Percentiles rank a stretch among this genome's conserved stretches.
Conservation (phyloP, 2,797 vertebrate genomes). For the Bucorvus abyssinicus region DNA sequence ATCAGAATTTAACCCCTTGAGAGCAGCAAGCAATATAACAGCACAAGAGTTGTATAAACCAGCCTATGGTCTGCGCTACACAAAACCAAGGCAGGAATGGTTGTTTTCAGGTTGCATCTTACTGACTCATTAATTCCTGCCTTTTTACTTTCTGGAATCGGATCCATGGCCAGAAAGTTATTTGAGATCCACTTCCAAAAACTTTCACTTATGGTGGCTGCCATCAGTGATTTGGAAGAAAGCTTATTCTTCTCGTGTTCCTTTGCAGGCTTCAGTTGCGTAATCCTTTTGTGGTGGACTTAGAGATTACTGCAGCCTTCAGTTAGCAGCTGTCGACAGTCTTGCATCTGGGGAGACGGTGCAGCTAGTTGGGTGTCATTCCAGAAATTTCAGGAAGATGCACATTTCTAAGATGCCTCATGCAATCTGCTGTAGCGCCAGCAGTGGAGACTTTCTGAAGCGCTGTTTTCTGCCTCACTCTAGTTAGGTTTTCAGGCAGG, state of each 20-base stretch:
- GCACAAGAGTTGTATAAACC: background rate
- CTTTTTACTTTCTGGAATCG: background rate
- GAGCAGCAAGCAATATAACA: background rate
- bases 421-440: background rate
- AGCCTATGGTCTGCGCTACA: background rate
- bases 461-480: background rate
- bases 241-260: background rate
- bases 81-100: background rate
- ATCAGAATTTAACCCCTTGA: slow-evolving; percentile 27
- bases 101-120: background rate
- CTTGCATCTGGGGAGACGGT: background rate
- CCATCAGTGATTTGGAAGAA: background rate
- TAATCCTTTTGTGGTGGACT: background rate
- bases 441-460: background rate
- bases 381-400: background rate
- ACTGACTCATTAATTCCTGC: background rate
- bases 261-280: background rate
- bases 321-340: background rate
- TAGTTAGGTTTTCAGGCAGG: background rate
- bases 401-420: background rate
- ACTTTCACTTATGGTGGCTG: background rate
- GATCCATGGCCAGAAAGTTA: background rate
- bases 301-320: background rate
- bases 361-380: background rate
- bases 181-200: background rate